Percentiles rank a stretch among this genome's conserved stretches.
Evolutionary conservation across 2,888 invertebrate species (phyloP).

Genomic region (Eilema griseolum): DNA sequence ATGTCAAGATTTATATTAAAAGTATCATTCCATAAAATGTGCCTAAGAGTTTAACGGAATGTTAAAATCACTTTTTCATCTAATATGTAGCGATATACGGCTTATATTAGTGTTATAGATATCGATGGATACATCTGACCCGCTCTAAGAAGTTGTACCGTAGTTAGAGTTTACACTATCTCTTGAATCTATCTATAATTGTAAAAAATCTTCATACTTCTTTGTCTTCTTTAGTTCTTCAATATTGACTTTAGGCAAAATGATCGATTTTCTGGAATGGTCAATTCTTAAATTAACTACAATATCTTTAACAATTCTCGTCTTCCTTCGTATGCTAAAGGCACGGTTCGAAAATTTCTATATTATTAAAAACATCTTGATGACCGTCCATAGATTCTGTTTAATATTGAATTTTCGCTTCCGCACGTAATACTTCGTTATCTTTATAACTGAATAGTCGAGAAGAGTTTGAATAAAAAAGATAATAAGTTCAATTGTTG

Average conservation of each 20-base stretch:
- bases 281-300: constrained; percentile 61
- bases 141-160: constrained; percentile 67
- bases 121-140: constrained; percentile 66
- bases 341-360: constrained; percentile 57
- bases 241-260: constrained; percentile 36
- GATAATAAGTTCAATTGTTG: constrained; percentile 73
- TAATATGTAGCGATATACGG: constrained; percentile 41
- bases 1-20: constrained; percentile 62
- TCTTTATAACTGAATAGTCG: constrained; percentile 35
- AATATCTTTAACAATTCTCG: constrained; percentile 43
- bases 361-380: constrained; percentile 58
- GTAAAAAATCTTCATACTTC: constrained; percentile 32
- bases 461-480: constrained; percentile 40
- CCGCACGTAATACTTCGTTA: constrained; percentile 45
- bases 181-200: constrained; percentile 53
- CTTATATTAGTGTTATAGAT: constrained; percentile 47
- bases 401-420: constrained; percentile 52
- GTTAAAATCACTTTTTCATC: constrained; percentile 39
- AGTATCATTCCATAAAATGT: constrained; percentile 76
- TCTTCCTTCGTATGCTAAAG: constrained; percentile 37
- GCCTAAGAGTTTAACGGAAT: constrained; percentile 73
- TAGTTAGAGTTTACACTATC: constrained; percentile 72
- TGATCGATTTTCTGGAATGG: constrained; percentile 48
- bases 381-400: constrained; percentile 72
- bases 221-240: constrained; percentile 30